These are phyloP conservation scores for Gnathonemus longibarbis DNA, from an alignment of 2,113 vertebrate species.

Conservation along the genomic window DNA sequence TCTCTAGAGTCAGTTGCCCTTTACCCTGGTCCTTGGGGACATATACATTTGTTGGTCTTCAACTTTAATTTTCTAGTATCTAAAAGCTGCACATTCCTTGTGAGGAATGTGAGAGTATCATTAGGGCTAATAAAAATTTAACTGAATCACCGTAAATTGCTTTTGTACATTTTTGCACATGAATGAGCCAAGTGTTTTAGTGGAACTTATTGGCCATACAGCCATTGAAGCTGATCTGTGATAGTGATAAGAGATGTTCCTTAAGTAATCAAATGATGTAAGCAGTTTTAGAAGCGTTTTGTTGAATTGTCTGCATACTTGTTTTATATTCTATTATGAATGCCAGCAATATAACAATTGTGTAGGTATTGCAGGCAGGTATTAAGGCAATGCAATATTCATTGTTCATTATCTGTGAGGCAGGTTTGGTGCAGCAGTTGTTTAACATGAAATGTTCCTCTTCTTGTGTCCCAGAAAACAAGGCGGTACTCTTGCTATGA, in stretches of 20 bases:
- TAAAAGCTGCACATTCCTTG: neutral
- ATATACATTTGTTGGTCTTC: neutral
- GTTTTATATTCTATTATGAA: neutral
- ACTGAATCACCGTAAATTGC: neutral
- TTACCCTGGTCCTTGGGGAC: neutral
- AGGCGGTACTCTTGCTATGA: conserved; percentile 82
- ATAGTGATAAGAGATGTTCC: neutral
- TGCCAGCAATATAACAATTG: neutral
- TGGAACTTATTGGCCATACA: neutral
- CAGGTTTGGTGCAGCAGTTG: neutral
- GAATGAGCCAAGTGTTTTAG: neutral
- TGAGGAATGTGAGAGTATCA: neutral
- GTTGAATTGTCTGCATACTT: neutral
- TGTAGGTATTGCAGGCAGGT: neutral
- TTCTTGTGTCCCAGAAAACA: conserved; percentile 64
- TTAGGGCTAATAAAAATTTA: neutral
- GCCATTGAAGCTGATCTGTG: neutral
- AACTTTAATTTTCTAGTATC: neutral
- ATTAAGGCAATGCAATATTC: neutral
- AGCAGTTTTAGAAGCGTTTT: neutral
- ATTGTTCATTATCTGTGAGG: neutral
- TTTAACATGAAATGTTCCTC: neutral
- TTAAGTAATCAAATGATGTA: neutral
- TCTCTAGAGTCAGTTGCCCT: neutral
- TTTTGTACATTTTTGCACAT: neutral